A percentile compares a stretch with the other conserved stretches of the same genome.
These are phyloP conservation scores for Liparis tanakae DNA, from an alignment of 2,797 vertebrate genomes.

Conservation along the genomic window DNA sequence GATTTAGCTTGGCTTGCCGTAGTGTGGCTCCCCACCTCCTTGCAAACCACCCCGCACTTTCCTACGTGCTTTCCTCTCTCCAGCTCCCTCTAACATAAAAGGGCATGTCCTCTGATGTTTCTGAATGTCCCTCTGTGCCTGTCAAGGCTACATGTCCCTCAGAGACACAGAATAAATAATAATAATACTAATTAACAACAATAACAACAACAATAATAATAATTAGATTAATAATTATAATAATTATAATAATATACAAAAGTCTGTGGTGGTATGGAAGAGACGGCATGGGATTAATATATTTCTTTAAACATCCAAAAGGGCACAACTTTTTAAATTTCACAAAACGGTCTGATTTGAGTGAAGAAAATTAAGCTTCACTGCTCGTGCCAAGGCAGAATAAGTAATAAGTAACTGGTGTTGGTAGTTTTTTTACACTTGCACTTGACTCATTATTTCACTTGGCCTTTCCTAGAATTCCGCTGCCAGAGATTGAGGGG, in stretches of 20 bases:
- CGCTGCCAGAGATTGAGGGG: slow-evolving; percentile 45
- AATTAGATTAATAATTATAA: too few species aligned
- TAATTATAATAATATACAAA: background rate
- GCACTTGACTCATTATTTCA: slow-evolving; percentile 51
- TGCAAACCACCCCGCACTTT: slow-evolving; percentile 40
- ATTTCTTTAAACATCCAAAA: slow-evolving; percentile 23
- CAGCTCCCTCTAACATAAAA: slow-evolving; percentile 64
- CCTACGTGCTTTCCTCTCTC: slow-evolving; percentile 33
- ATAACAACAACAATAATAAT: background rate
- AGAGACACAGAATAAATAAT: slow-evolving; percentile 14
- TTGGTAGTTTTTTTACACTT: slow-evolving; percentile 26
- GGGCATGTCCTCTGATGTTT: slow-evolving; percentile 68
- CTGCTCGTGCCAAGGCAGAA: slow-evolving; percentile 26
- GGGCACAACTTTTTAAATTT: slow-evolving; percentile 29
- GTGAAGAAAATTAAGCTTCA: slow-evolving; percentile 29
- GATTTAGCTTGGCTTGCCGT: slow-evolving; percentile 69
- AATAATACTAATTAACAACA: background rate
- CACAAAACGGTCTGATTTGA: slow-evolving; percentile 6
- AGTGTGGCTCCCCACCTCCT: slow-evolving; percentile 54
- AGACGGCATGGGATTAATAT: slow-evolving; percentile 20
- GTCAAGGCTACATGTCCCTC: slow-evolving; percentile 38
- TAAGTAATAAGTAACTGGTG: slow-evolving; percentile 29
- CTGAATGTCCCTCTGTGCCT: slow-evolving; percentile 55
- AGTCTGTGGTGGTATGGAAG: slow-evolving; percentile 11
- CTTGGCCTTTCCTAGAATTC: slow-evolving; percentile 47